Evolutionary conservation across 2,888 invertebrate genomes (phyloP).

Genomic region (Amiota mariae): DNA sequence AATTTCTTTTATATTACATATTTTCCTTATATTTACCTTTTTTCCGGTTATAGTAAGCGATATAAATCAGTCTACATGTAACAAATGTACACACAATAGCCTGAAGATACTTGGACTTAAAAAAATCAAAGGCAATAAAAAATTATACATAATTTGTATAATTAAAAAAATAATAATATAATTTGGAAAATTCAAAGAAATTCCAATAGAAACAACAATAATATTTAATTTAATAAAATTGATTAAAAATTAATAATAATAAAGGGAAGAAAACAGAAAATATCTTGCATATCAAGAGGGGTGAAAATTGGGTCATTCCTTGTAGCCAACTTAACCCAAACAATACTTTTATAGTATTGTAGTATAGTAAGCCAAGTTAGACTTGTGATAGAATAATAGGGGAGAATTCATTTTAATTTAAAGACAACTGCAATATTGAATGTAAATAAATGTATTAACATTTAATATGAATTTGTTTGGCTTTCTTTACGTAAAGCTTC

Average conservation of each 20-base stretch:
- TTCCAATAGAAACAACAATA: no score
- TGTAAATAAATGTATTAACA: no score
- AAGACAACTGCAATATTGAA: slow-evolving; percentile 8
- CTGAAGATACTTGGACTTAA: neutral
- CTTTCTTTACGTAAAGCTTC: no score
- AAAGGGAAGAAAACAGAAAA: neutral
- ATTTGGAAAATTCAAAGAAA: no score
- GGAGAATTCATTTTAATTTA: no score
- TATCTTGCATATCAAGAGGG: slow-evolving; percentile 19
- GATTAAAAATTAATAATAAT: neutral
- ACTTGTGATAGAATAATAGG: neutral
- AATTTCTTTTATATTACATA: slow-evolving; percentile 40
- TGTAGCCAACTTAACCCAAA: neutral
- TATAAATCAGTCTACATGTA: slow-evolving; percentile 57
- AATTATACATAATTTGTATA: no score
- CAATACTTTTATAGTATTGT: no score
- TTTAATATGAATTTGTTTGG: no score
- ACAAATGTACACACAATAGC: slow-evolving; percentile 21
- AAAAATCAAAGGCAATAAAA: neutral
- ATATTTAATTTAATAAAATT: neutral
- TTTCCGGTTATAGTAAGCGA: slow-evolving; percentile 48
- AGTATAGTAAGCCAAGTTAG: no score
- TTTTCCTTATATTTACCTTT: slow-evolving; percentile 60
- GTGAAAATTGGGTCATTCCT: slow-evolving; percentile 35
- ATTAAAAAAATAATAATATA: no score